These are phyloP conservation scores for Rhopalosiphum nymphaeae DNA, from an alignment of 2,888 invertebrate species.

Conservation along the genomic window DNA sequence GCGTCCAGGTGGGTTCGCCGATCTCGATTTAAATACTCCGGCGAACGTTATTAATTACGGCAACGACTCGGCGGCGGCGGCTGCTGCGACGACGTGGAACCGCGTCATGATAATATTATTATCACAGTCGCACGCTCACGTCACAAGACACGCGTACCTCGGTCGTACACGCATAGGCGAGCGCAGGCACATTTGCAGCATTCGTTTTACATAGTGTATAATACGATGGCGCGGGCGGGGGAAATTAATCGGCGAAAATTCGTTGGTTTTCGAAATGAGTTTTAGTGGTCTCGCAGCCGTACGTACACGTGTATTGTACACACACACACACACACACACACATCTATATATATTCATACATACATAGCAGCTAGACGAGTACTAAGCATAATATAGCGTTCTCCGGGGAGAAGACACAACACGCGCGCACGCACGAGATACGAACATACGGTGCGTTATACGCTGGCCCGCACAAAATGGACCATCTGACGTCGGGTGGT, in stretches of 20 bases:
- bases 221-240: neutral
- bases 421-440: neutral
- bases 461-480: neutral
- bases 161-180: too few species aligned
- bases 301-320: too few species aligned
- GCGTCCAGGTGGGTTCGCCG: constrained; percentile 33
- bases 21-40: constrained; percentile 35
- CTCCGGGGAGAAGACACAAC: neutral
- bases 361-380: too few species aligned
- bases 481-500: constrained; percentile 11
- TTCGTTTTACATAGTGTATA: neutral
- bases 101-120: neutral
- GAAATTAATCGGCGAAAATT: neutral
- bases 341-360: too few species aligned
- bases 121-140: too few species aligned
- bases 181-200: neutral
- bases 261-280: neutral
- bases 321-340: too few species aligned
- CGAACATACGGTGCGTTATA: neutral
- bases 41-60: neutral
- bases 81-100: too few species aligned
- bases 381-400: too few species aligned
- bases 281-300: neutral
- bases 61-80: neutral
- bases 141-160: too few species aligned